These are phyloP conservation scores for Mesembrinibis cayennensis DNA, from an alignment of 2,113 vertebrate species.

Conservation along the genomic window DNA sequence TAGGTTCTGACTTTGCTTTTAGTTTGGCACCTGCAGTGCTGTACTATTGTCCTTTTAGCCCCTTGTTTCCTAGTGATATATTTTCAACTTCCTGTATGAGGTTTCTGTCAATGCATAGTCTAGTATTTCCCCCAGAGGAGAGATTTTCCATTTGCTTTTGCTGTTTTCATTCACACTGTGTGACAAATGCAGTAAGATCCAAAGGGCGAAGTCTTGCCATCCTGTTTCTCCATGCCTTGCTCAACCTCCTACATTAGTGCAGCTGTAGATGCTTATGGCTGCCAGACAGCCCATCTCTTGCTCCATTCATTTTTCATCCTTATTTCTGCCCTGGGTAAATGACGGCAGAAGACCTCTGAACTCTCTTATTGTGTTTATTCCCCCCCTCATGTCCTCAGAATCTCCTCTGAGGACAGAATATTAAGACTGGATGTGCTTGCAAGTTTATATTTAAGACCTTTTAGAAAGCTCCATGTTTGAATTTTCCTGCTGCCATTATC, in stretches of 20 bases:
- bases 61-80: not conserved
- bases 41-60: not conserved
- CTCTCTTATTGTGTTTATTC: not conserved
- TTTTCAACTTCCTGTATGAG: not conserved
- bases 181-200: not conserved
- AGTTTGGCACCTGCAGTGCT: not conserved
- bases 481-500: not conserved
- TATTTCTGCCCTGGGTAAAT: not conserved
- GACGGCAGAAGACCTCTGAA: not conserved
- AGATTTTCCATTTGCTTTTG: not conserved
- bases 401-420: not conserved
- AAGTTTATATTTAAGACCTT: not conserved
- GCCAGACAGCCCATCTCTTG: not conserved
- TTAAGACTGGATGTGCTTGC: not conserved
- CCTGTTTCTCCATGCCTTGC: not conserved
- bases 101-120: not conserved
- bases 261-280: not conserved
- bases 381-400: not conserved
- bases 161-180: not conserved
- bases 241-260: not conserved
- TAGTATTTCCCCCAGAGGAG: not conserved
- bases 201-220: not conserved
- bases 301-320: not conserved
- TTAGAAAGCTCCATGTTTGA: not conserved
- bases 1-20: not conserved